Evolutionary conservation across 2,113 vertebrate genomes (phyloP), one percentile per base, ranked within the genome.

Genomic region (Haemorhous mexicanus): DNA sequence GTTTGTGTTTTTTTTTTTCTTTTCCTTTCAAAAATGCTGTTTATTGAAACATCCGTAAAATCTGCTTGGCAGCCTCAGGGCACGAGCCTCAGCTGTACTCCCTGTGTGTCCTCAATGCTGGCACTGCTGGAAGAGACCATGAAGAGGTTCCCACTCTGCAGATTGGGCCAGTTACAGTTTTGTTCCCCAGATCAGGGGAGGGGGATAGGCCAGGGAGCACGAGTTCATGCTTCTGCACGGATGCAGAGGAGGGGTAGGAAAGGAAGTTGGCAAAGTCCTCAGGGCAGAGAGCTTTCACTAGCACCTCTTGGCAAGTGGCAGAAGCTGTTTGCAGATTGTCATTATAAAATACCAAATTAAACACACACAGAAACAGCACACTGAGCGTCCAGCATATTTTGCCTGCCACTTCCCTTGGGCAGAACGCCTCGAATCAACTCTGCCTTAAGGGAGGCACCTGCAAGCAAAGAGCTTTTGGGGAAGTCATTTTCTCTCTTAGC

Each of bases 171-270:
- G 24, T 30, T 43, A 35, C 6, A 14, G 33, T 11, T 58, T 11
- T 41, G 6, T 17, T 8, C 10, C 26, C 9, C 14, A 10, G 0
- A 41, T 49, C 19, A 16, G 12, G 33, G 15, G 10, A 56, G 5
- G 13, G 9, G 12, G 67, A 43, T 6, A 15, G 55, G 24, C 15
- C 11, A 41, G 13, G 9, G 26, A 41, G 19, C 26, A 4, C 0
- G 0, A 43, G 24, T 30, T 49, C 0, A 0, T 9, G 37, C n/a
- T 4, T 81, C 64, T 44, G 64, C 46, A 66, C 0, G 2, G 44
- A 68, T 1, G 9, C 0, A 0, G 27, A 35, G 52, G 58, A 72
- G 49, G 1, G 14, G 10, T 2, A 77, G 49, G 12, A 68, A 89
- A 77, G 37, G 33, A 52, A 59, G 39, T 58, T 5, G 28, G 70